A percentile compares a stretch with the other conserved stretches of the same genome.
phyloP scores from a whole-genome alignment of 2,888 invertebrate species.

The Autographa gamma region DNA sequence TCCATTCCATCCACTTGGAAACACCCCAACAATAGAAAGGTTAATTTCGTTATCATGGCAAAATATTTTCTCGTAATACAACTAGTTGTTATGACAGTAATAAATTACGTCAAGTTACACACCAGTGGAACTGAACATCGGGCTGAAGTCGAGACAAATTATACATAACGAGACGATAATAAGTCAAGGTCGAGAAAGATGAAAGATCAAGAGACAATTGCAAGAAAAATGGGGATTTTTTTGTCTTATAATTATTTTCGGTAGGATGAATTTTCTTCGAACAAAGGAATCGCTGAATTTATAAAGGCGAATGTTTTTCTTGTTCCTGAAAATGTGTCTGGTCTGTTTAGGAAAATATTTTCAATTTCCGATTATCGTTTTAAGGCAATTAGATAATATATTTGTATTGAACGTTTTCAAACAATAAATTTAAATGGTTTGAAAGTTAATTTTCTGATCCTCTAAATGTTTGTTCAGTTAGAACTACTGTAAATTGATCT shows the following conservation, averaged over 20 bases:
- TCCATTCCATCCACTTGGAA: slow-evolving; percentile 16
- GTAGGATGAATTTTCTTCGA: slow-evolving; percentile 35
- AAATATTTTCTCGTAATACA: slow-evolving; percentile 21
- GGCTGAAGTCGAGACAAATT: slow-evolving; percentile 56
- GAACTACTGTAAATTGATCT: neutral
- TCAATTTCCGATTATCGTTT: neutral
- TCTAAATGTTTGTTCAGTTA: too few species aligned
- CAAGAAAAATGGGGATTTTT: slow-evolving; percentile 54
- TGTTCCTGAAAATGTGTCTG: slow-evolving; percentile 23
- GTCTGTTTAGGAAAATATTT: slow-evolving; percentile 10
- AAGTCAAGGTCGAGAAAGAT: slow-evolving; percentile 46
- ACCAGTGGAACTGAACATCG: slow-evolving; percentile 46
- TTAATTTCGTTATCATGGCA: slow-evolving; percentile 21
- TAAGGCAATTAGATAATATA: neutral
- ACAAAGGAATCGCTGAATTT: slow-evolving; percentile 45
- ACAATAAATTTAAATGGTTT: neutral
- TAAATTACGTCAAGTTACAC: slow-evolving; percentile 52
- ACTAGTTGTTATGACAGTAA: slow-evolving; percentile 33
- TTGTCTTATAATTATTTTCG: slow-evolving; percentile 56
- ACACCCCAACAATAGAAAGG: slow-evolving; percentile 13
- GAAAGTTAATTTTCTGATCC: too few species aligned
- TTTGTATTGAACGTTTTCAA: neutral
- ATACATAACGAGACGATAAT: slow-evolving; percentile 53
- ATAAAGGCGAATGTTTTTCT: slow-evolving; percentile 25
- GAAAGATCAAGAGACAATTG: slow-evolving; percentile 52